A percentile compares a stretch with the other conserved stretches of the same genome.
Evolutionary conservation across 2,797 vertebrate species (phyloP).

Genomic region (Etheostoma perlongum): DNA sequence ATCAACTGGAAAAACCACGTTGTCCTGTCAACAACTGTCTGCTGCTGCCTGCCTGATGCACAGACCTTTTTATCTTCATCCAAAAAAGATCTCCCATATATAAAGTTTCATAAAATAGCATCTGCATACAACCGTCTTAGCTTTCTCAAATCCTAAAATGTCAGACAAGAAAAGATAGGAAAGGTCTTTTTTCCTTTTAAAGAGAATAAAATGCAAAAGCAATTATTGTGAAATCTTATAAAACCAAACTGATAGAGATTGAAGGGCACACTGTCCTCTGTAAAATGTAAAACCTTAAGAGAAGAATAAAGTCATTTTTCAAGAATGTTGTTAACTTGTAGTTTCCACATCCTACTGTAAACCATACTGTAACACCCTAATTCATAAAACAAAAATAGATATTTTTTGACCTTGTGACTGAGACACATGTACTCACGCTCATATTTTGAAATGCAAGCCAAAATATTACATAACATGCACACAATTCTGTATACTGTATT

Average conservation of each 20-base stretch:
- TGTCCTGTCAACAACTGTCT: constrained; percentile 3
- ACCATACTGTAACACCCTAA: neutral
- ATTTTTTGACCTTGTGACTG: neutral
- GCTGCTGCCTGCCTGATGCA: constrained; percentile 11
- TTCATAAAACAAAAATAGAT: neutral
- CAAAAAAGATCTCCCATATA: constrained; percentile 10
- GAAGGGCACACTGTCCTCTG: neutral
- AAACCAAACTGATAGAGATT: neutral
- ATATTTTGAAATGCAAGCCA: neutral
- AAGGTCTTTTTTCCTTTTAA: neutral
- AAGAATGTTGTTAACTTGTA: neutral
- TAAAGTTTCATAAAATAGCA: constrained; percentile 13
- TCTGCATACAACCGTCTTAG: constrained; percentile 6
- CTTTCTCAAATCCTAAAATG: constrained; percentile 6
- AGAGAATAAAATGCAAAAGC: constrained; percentile 17
- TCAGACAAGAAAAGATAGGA: neutral
- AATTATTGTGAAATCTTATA: constrained; percentile 32
- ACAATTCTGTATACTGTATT: neutral
- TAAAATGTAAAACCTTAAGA: constrained; percentile 1
- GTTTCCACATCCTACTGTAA: neutral
- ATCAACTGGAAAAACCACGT: constrained; percentile 24
- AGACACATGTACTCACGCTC: neutral
- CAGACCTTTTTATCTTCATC: constrained; percentile 29
- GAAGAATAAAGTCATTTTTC: neutral
- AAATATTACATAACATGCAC: neutral